phyloP scores from a whole-genome alignment of 30 jellyfish, hydroid and myxozoan genomes.

The Aurelia sp. region DNA sequence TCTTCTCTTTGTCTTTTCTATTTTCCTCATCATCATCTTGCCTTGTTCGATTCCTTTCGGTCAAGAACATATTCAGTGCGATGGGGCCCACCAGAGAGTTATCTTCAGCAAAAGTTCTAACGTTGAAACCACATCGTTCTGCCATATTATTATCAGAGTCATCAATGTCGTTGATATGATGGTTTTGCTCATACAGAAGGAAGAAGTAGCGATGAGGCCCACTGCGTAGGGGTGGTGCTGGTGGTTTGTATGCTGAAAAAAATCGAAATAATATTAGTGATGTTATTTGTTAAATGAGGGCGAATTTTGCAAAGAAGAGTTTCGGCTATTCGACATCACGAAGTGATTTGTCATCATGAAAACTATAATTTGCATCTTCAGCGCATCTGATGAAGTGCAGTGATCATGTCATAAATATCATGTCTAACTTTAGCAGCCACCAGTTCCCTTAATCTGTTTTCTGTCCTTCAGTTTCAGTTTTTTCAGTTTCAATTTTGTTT shows the following conservation, averaged over 20 bases:
- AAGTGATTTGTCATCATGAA: too few species aligned
- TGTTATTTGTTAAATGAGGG: too few species aligned
- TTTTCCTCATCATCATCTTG: constrained; percentile 4
- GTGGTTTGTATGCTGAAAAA: constrained; percentile 76
- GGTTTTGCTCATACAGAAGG: constrained; percentile 67
- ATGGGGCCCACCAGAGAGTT: constrained; percentile 66
- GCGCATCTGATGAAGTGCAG: too few species aligned
- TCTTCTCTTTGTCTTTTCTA: constrained; percentile 16
- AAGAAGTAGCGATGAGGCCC: constrained; percentile 88
- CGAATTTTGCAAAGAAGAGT: too few species aligned
- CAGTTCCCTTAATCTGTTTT: too few species aligned
- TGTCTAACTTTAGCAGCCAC: too few species aligned
- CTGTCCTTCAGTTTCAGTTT: too few species aligned
- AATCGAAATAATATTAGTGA: neutral
- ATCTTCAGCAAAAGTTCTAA: constrained; percentile 66
- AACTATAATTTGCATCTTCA: too few species aligned
- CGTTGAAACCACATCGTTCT: constrained; percentile 73
- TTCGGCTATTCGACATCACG: too few species aligned
- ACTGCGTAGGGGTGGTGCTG: constrained; percentile 83
- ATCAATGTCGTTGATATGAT: constrained; percentile 46
- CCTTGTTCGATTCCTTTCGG: constrained; percentile 22
- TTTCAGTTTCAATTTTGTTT: too few species aligned
- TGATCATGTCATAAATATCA: too few species aligned
- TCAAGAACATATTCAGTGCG: constrained; percentile 64
- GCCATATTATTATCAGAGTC: constrained; percentile 70